phyloP scores from a whole-genome alignment of 2,797 vertebrate genomes.

The Selene dorsalis region DNA sequence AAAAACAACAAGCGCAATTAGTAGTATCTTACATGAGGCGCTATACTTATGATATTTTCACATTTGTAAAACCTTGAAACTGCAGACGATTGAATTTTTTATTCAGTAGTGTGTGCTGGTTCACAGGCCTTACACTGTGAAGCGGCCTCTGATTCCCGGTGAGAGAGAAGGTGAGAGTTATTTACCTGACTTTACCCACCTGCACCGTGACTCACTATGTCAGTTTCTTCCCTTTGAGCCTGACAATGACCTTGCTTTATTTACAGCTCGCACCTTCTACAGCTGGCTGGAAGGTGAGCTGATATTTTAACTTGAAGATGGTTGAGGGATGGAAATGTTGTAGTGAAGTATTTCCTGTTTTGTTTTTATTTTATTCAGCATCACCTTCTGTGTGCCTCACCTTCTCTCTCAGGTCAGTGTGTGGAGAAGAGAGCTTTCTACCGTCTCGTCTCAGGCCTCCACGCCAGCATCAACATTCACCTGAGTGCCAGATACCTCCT shows the following conservation, averaged over 20 bases:
- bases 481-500: slow-evolving; percentile 92
- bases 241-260: slow-evolving; percentile 3
- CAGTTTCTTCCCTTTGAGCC: neutral
- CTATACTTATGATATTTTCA: neutral
- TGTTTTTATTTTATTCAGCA: neutral
- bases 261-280: slow-evolving; percentile 88
- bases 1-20: neutral
- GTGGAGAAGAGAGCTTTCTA: slow-evolving; percentile 97
- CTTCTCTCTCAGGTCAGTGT: slow-evolving; percentile 86
- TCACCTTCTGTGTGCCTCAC: slow-evolving; percentile 4
- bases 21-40: neutral
- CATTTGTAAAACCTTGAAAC: neutral
- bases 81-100: neutral
- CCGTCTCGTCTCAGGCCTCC: slow-evolving; percentile 92
- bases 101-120: neutral
- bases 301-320: neutral
- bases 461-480: slow-evolving; percentile 94
- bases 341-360: too few relatives aligned
- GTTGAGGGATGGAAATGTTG: neutral
- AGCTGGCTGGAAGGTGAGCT: slow-evolving; percentile 92
- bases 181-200: neutral
- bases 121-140: slow-evolving; percentile 89
- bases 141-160: slow-evolving; percentile 89
- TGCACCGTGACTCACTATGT: neutral
- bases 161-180: slow-evolving; percentile 81